Conservation (phyloP, 2,888 invertebrate genomes). For the Zygaena filipendulae region DNA sequence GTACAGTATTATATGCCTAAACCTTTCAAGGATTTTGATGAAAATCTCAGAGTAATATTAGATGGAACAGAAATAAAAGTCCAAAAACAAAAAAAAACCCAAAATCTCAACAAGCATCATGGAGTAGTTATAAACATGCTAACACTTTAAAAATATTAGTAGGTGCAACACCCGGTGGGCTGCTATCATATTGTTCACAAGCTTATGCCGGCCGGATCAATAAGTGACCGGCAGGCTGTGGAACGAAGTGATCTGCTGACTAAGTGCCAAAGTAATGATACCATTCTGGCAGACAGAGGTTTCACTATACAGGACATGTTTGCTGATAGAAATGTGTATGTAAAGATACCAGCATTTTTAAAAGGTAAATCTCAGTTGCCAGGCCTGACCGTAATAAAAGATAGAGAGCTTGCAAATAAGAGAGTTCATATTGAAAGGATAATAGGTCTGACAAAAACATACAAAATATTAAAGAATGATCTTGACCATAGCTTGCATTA, state of each 20-base stretch:
- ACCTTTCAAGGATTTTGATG: slow-evolving; percentile 7
- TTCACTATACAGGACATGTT: slow-evolving; percentile 20
- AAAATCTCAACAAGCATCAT: slow-evolving; percentile 12
- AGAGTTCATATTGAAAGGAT: no score
- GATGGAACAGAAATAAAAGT: slow-evolving; percentile 16
- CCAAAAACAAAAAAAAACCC: slow-evolving; percentile 14
- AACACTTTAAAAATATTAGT: slow-evolving; percentile 15
- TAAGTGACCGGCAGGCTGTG: slow-evolving; percentile 16
- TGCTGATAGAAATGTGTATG: slow-evolving; percentile 14
- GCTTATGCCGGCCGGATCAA: slow-evolving; percentile 16
- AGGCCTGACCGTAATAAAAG: no score
- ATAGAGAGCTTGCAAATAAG: no score
- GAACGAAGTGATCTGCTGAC: slow-evolving; percentile 13
- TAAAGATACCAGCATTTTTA: no score
- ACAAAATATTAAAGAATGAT: no score
- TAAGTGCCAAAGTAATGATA: slow-evolving; percentile 14
- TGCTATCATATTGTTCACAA: slow-evolving; percentile 13
- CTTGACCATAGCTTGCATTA: no score
- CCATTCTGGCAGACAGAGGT: slow-evolving; percentile 18
- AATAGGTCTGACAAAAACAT: no score
- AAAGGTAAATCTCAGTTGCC: no score
- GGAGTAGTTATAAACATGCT: slow-evolving; percentile 15
- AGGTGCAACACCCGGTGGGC: slow-evolving; percentile 16
- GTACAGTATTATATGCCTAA: slow-evolving; percentile 13
- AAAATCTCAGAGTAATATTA: slow-evolving; percentile 11